Evolutionary conservation across 2,113 vertebrate species (phyloP).

Genomic region (Crotalus tigris): DNA sequence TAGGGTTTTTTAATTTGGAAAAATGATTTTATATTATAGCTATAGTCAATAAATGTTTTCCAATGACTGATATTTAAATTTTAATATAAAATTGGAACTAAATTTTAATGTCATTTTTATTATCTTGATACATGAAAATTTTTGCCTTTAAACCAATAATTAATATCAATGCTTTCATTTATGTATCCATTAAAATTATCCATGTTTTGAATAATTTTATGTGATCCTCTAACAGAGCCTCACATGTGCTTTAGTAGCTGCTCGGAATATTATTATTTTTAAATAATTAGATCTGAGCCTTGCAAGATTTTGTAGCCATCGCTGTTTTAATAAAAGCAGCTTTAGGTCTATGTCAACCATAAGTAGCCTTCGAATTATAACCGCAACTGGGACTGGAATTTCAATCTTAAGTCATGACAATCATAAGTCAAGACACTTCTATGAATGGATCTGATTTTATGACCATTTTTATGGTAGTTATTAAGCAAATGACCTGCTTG

Average conservation of each 20-base stretch:
- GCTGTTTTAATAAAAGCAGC: not conserved
- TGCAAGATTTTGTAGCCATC: not conserved
- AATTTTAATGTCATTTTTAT: not conserved
- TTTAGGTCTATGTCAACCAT: not conserved
- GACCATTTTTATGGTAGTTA: not conserved
- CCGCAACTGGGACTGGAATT: not conserved
- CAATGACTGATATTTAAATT: not conserved
- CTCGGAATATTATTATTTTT: not conserved
- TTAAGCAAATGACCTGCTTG: not conserved
- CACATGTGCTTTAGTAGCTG: not conserved
- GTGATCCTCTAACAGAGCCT: not conserved
- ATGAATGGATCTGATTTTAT: not conserved
- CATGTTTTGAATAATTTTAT: not conserved
- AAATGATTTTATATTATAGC: not conserved
- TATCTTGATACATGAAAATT: not conserved
- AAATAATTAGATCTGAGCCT: not conserved
- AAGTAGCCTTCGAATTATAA: not conserved
- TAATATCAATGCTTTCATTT: not conserved
- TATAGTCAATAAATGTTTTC: not conserved
- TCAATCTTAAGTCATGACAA: not conserved
- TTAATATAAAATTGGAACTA: not conserved
- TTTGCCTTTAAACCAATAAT: not conserved
- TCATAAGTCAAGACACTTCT: not conserved
- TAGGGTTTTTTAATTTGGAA: not conserved
- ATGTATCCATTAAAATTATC: not conserved